Evolutionary conservation across 1,140 invertebrate species (phyloP).

Genomic region (Cotesia vestalis): DNA sequence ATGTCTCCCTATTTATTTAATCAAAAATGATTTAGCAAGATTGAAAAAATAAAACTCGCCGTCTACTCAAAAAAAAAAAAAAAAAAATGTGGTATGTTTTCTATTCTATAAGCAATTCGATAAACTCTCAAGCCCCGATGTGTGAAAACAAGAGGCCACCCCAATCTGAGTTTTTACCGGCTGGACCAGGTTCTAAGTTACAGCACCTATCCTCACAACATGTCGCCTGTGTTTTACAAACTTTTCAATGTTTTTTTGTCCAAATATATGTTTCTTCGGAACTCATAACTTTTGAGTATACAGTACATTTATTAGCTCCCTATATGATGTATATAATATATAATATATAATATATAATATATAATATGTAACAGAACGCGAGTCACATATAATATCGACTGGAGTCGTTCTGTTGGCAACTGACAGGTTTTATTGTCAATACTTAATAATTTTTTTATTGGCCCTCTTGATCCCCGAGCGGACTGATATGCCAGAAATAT

Average conservation of each 20-base stretch:
- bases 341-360: no score
- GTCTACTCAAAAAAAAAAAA: conserved; percentile 22
- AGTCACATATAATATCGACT: neutral
- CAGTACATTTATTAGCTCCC: neutral
- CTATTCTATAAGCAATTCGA: neutral
- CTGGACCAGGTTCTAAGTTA: neutral
- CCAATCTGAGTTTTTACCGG: neutral
- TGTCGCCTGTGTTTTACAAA: conserved; percentile 15
- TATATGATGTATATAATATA: neutral
- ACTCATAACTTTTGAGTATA: neutral
- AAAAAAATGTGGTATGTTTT: conserved; percentile 10
- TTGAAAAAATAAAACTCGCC: no score
- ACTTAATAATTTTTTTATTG: no score
- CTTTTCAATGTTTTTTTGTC: conserved; percentile 9
- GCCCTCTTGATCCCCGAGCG: no score
- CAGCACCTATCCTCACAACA: conserved; percentile 16
- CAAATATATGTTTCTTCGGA: neutral
- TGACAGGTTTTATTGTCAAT: neutral
- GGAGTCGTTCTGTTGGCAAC: neutral
- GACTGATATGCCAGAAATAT: no score
- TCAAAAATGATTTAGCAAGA: no score
- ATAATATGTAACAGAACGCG: neutral
- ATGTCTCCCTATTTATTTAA: no score
- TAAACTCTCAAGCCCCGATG: neutral
- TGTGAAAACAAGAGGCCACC: neutral